Evolutionary conservation across 2,113 vertebrate species (phyloP).

Genomic region (Xyrauchen texanus): DNA sequence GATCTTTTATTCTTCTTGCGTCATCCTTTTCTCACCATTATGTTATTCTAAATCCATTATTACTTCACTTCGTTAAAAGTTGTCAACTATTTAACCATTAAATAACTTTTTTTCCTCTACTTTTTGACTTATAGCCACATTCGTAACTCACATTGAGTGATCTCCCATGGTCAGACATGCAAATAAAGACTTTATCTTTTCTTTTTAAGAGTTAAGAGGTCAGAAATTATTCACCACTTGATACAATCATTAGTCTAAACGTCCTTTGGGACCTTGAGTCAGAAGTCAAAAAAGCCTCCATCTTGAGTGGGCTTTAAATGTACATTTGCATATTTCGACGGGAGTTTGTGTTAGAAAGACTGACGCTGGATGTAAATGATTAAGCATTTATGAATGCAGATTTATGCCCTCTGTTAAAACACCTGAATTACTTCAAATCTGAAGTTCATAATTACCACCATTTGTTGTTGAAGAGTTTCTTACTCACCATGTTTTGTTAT

Average conservation of each 20-base stretch:
- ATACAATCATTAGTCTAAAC: slow-evolving; percentile 29
- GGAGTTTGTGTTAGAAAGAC: not conserved
- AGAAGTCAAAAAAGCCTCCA: not conserved
- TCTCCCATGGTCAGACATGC: slow-evolving; percentile 2
- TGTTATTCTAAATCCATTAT: no score
- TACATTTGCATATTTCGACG: not conserved
- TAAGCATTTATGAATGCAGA: slow-evolving; percentile 45
- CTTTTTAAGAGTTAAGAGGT: slow-evolving; percentile 25
- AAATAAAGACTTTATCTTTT: not conserved
- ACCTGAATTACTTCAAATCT: slow-evolving; percentile 30
- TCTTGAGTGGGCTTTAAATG: slow-evolving; percentile 19
- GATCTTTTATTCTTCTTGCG: no score
- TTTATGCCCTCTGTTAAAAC: slow-evolving; percentile 32
- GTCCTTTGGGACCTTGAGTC: slow-evolving; percentile 31
- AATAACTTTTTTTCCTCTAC: no score
- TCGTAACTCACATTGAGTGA: not conserved
- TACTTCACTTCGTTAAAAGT: no score
- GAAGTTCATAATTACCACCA: slow-evolving; percentile 30
- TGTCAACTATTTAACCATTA: no score
- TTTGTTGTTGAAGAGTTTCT: not conserved
- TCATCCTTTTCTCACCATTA: no score
- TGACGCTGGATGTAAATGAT: slow-evolving; percentile 12
- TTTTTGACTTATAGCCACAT: not conserved
- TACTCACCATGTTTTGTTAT: slow-evolving; percentile 15
- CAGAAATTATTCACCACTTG: slow-evolving; percentile 32